Evolutionary conservation across 53 echinoderm and acorn worm species (phyloP).

Genomic region (Apostichopus leukothele): DNA sequence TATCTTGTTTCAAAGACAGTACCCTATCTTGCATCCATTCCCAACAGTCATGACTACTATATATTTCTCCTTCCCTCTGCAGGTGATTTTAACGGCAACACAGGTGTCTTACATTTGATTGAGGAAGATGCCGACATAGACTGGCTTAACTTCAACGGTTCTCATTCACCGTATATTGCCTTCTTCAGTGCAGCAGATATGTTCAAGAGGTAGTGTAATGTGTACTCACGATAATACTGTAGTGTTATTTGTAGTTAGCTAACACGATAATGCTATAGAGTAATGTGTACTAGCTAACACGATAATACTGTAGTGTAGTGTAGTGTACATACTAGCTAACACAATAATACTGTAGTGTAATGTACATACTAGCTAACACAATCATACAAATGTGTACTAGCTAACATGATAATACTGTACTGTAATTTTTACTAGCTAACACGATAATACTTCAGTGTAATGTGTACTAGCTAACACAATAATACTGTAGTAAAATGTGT

Average conservation of each 20-base stretch:
- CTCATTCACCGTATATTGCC: slow-evolving; percentile 82
- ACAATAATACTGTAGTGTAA: neutral
- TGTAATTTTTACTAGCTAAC: neutral
- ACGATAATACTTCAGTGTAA: neutral
- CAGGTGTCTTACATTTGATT: slow-evolving; percentile 83
- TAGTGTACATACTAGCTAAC: neutral
- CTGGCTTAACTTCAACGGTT: slow-evolving; percentile 69
- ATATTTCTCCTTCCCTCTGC: neutral
- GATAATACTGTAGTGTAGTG: neutral
- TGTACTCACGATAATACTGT: neutral
- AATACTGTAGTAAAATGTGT: too few relatives aligned
- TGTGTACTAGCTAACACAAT: too few relatives aligned
- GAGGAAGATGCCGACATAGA: slow-evolving; percentile 53
- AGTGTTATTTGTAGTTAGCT: neutral
- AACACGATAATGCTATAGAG: neutral
- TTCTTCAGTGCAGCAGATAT: slow-evolving; percentile 51
- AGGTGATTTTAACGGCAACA: slow-evolving; percentile 92
- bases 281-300: neutral
- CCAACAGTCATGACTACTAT: too few relatives aligned
- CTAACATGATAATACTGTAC: neutral
- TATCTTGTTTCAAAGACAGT: too few relatives aligned
- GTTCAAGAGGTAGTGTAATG: slow-evolving; percentile 7
- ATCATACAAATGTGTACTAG: too few relatives aligned
- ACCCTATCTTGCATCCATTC: too few relatives aligned
- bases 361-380: neutral